phyloP scores from a whole-genome alignment of 1,140 invertebrate species.

The Leptinotarsa texana region DNA sequence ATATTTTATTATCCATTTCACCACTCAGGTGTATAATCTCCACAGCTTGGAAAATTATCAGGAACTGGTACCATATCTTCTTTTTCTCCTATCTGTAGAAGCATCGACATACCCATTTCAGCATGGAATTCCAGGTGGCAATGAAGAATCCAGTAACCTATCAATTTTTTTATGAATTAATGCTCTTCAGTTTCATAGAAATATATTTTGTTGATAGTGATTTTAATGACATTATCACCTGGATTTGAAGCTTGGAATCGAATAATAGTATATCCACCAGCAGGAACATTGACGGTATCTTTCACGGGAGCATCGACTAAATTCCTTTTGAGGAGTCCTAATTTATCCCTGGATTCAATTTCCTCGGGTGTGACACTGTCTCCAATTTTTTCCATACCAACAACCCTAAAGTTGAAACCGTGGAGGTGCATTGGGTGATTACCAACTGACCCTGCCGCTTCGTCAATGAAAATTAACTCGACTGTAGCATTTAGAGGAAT shows the following conservation, averaged over 20 bases:
- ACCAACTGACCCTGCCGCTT: constrained; percentile 81
- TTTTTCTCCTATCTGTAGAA: constrained; percentile 82
- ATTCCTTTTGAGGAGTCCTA: constrained; percentile 74
- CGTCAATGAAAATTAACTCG: constrained; percentile 80
- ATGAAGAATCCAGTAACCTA: constrained; percentile 89
- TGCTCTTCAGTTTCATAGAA: too few relatives aligned
- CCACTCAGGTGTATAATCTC: constrained; percentile 59
- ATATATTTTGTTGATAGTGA: too few relatives aligned
- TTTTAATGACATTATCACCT: constrained; percentile 52
- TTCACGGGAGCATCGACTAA: constrained; percentile 76
- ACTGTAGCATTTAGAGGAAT: constrained; percentile 73
- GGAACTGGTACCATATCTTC: constrained; percentile 70
- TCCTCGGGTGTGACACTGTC: constrained; percentile 68
- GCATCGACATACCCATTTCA: constrained; percentile 85
- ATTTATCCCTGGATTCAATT: constrained; percentile 69
- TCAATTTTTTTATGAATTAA: constrained; percentile 29
- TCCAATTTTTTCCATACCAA: constrained; percentile 74
- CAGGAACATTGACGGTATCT: constrained; percentile 88
- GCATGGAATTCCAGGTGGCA: constrained; percentile 91
- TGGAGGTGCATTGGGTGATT: constrained; percentile 90
- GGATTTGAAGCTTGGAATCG: constrained; percentile 75
- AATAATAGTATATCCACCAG: constrained; percentile 85
- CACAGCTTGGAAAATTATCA: constrained; percentile 70
- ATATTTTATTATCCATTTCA: too few relatives aligned
- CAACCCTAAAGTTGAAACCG: constrained; percentile 80